Evolutionary conservation across 2,888 invertebrate genomes (phyloP), one percentile per base, ranked within the genome.

Genomic region (Lithodes maja): DNA sequence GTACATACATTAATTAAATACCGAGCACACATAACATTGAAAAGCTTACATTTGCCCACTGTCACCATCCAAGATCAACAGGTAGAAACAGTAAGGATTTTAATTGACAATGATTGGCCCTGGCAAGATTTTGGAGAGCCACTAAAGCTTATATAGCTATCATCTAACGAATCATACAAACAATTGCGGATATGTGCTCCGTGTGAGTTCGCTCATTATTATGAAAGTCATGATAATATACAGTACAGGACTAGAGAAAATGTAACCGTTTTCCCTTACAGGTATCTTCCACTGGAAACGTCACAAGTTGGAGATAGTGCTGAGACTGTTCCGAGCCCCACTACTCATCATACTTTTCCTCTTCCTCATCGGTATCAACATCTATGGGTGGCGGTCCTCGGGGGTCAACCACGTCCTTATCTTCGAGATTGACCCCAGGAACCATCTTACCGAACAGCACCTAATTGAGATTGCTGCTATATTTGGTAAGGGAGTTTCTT

Each of bases 341-440:
- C 96, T 99, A 92, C 96, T 99, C 5, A 95, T 99, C 90, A 97
- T 99, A 55, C 96, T 98, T 93, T 98, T 98, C 93, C 95, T 99
- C 93, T 99, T 99, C 93, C 95, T 99, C 68, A 97, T 99, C 94
- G 99, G 99, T 53, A 96, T 99, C 83, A 99, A 99, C 93, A 98
- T 99, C 0, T 94, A 94, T 92, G 94, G 94, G 68, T 95, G 95
- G 95, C 82, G 91, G 92, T 97, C 98, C 0, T 98, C 98, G 0
- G 99, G 99, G 2, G 99, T 99, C 15, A 99, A 99, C 94, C 99
- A 99, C 93, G 99, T 99, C 0, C 95, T 99, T 1, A 99, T 99
- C 92, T 99, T 99, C 94, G 99, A 99, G 93, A 94, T 99, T 93
- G 99, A 99, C 94, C 99, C 99, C 0, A 95, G 99, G 88, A 98